Conservation (phyloP, 1,140 invertebrate species). For the Rhagoletis pomonella region DNA sequence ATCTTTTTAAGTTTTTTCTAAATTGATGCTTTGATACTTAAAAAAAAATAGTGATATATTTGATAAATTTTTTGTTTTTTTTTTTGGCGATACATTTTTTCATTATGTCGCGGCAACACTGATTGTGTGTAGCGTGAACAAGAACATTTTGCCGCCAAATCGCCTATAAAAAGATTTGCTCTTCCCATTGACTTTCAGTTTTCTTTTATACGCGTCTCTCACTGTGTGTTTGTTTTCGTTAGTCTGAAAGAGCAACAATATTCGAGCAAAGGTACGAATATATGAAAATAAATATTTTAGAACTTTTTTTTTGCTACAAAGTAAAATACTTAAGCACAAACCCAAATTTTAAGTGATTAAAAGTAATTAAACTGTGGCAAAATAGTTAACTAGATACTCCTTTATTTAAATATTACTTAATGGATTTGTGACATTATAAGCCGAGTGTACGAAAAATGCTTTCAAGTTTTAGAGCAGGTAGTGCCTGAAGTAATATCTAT, state of each 20-base stretch:
- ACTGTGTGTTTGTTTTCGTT: background rate
- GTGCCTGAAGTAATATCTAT: background rate
- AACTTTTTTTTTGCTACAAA: background rate
- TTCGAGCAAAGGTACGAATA: background rate
- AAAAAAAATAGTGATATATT: too few relatives aligned
- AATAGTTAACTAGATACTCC: too few relatives aligned
- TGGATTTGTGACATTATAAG: background rate
- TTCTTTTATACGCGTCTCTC: background rate
- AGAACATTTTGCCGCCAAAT: slow-evolving; percentile 17
- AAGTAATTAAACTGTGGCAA: too few relatives aligned
- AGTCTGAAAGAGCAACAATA: background rate
- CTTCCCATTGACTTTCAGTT: background rate
- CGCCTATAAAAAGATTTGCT: slow-evolving; percentile 39
- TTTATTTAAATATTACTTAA: background rate
- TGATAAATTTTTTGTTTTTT: too few relatives aligned
- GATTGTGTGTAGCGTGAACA: background rate
- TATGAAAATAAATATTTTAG: background rate
- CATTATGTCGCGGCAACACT: too few relatives aligned
- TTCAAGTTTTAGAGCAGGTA: background rate
- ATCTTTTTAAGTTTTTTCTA: too few relatives aligned
- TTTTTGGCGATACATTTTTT: too few relatives aligned
- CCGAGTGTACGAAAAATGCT: background rate
- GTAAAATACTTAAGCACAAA: too few relatives aligned
- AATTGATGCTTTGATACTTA: too few relatives aligned
- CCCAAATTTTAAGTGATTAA: too few relatives aligned